These are phyloP conservation scores for Redunca redunca DNA, from an alignment of 2,113 vertebrate genomes.

Conservation along the genomic window DNA sequence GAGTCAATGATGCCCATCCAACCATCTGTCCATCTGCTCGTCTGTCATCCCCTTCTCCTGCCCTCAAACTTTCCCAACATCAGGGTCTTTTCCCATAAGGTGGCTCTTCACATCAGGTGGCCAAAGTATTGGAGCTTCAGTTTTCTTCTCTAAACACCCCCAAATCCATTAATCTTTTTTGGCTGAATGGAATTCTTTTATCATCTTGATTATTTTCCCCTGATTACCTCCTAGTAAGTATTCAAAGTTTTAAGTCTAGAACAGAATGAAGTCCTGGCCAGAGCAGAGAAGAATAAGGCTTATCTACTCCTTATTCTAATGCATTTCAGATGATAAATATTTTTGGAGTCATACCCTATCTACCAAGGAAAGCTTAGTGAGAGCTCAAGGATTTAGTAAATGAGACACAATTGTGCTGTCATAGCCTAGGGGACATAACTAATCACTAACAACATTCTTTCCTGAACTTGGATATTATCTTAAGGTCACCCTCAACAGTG, in stretches of 20 bases:
- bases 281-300: background rate
- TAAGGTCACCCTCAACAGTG: background rate
- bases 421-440: background rate
- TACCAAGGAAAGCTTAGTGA: background rate
- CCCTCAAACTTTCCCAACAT: background rate
- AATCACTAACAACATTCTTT: background rate
- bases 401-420: background rate
- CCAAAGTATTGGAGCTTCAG: background rate
- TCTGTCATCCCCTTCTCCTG: background rate
- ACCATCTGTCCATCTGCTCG: background rate
- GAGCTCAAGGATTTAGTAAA: background rate
- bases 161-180: background rate
- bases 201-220: background rate
- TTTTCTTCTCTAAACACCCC: background rate
- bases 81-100: background rate
- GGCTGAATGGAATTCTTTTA: background rate
- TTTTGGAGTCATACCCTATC: background rate
- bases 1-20: background rate
- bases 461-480: background rate
- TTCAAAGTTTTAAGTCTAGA: background rate
- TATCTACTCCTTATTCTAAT: background rate
- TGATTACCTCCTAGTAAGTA: background rate
- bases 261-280: background rate
- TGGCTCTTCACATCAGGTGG: background rate
- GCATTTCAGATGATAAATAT: background rate